Conservation (phyloP, 2,797 vertebrate genomes). For the Pipistrellus pipistrellus region DNA sequence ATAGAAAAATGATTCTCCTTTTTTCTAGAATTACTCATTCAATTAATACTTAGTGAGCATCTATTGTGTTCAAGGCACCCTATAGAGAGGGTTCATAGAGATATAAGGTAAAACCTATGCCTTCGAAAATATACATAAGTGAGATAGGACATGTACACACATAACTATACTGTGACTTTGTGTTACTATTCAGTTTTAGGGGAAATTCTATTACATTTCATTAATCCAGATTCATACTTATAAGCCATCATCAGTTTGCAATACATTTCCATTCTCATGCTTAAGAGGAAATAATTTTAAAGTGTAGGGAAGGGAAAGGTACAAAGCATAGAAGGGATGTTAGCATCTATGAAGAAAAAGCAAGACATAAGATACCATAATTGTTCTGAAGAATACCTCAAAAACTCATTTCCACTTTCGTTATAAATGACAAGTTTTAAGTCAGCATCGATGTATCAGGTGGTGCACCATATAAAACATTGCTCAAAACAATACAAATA, state of each 20-base stretch:
- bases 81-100: neutral
- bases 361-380: neutral
- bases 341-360: neutral
- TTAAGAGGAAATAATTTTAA: neutral
- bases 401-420: constrained; percentile 66
- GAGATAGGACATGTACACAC: neutral
- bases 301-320: neutral
- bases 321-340: neutral
- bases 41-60: neutral
- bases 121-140: neutral
- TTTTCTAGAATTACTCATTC: constrained; percentile 39
- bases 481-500: constrained; percentile 25
- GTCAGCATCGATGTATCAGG: constrained; percentile 52
- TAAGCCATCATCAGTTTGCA: neutral
- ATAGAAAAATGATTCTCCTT: neutral
- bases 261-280: neutral
- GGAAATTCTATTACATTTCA: neutral
- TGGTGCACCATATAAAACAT: constrained; percentile 44
- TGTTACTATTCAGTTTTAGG: neutral
- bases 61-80: neutral
- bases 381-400: constrained; percentile 22
- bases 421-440: constrained; percentile 59
- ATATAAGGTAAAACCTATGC: neutral
- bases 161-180: neutral
- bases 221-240: neutral